Base-by-base conservation (phyloP, 1,140 invertebrate species). In the Globodera rostochiensis region DNA sequence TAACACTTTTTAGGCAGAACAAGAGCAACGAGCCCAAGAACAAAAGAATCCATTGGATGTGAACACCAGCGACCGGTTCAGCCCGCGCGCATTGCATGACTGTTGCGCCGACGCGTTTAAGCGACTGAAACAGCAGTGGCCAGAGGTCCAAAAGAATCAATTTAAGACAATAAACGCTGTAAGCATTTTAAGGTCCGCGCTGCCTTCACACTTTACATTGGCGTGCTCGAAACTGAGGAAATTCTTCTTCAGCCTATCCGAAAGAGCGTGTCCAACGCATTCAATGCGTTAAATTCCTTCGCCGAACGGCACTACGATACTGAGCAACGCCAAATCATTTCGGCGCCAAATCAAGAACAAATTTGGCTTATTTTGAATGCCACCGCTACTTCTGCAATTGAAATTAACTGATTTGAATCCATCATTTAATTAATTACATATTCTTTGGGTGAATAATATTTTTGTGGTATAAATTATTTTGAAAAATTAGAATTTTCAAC, bases 241-340 rank as follows among this genome's bases (percentile, higher is more conserved):
- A 89, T 89, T 73, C 84, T 89, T 4, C 83, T 89, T 9, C 82
- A 87, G 47, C 88, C 88, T 4, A 83, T 88, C 15, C 79, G 88
- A 6, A 86, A 88, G 66, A 77, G 64, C 15, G 79, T 88, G 19
- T 82, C 82, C 25, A 84, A 87, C 57, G 66, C 79, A 15, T 88
- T 88, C 80, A 77, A 79, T 11, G 81, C 80, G 21, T 66, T 88
- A 6, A 84, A 75, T 50, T 46, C 73, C 0, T 90, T 88, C 57
- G 81, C 81, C n/a, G 74, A 82, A 36, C 83, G 86, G 47, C 64
- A 87, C 25, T 88, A 82, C 64, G 85, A 75, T 8, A 82, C 84
- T 66, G 87, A 88, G 60, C 84, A 86, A 46, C 77, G 80, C 15
- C 85, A 87, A 74, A 81, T 88, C 47, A 87, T 87, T 67, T 89